Evolutionary conservation across 2,113 vertebrate genomes (phyloP), one percentile per base, ranked within the genome.

Genomic region (Microtus oregoni): DNA sequence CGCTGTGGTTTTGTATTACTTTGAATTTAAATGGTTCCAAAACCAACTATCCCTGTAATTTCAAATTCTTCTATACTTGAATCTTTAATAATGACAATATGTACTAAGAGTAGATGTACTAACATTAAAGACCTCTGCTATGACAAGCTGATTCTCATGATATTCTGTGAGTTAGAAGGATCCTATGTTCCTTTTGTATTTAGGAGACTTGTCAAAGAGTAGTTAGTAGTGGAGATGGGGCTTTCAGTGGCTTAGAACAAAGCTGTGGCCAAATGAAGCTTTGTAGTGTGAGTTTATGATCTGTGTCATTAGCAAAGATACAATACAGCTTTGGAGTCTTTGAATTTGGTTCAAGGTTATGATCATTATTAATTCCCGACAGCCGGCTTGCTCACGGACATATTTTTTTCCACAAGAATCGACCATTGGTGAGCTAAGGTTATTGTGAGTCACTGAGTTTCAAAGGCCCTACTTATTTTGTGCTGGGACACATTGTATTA

Each of bases 291-390:
- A 89, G 86, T 83, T 95, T 92, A 92, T 73, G 41, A n/a, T 79
- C 70, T 88, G 58, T 55, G 72, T 95, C 52, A 92, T 92, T 88
- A 70, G 67, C 55, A 92, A 96, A 86, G 70, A 19, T 0, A 73
- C 75, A 94, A 92, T 22, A 72, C 5, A 92, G 15, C n/a, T 91
- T 76, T 65, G 78, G 91, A 86, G 94, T 86, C 93, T 95, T 94
- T 65, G 89, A 97, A 94, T 10, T 47, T 92, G 14, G 70, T 41
- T 97, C 92, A 92, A 96, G 96, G 86, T 86, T 86, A 55, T 86
- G n/a, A 11, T 68, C 38, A 86, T 47, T 50, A 63, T 26, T 47
- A 68, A 30, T 91, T 95, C 38, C 30, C 12, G 78, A 52, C 68
- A n/a, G 24, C 92, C 32, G 86, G 95, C 96, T 73, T 93, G 92